Conservation (phyloP, 2,113 vertebrate species). For the Vulpes lagopus region DNA sequence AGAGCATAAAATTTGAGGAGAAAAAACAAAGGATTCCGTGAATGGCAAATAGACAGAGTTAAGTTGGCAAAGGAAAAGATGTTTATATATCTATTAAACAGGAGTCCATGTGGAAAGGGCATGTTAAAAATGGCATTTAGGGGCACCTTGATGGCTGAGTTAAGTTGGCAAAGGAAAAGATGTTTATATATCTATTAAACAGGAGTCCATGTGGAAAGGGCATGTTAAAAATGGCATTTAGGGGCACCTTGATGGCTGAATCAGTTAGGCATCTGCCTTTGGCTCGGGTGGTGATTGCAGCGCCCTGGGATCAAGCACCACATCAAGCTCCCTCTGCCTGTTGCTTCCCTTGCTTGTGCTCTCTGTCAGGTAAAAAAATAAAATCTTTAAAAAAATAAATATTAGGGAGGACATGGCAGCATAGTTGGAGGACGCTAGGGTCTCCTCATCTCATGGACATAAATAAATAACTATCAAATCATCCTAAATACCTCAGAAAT, state of each 20-base stretch:
- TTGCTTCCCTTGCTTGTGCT: too few relatives aligned
- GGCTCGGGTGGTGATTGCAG: too few relatives aligned
- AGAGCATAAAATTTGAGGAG: neutral
- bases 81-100: neutral
- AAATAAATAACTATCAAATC: neutral
- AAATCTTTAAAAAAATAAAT: too few relatives aligned
- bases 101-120: neutral
- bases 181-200: neutral
- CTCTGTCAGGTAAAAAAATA: too few relatives aligned
- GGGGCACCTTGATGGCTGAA: neutral
- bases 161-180: slow-evolving; percentile 7
- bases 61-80: neutral
- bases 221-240: neutral
- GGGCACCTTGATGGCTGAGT: too few relatives aligned
- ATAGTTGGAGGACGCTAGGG: neutral
- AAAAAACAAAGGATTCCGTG: neutral
- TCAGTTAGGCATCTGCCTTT: too few relatives aligned
- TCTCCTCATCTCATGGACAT: neutral
- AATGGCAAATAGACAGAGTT: neutral
- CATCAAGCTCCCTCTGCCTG: too few relatives aligned
- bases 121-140: neutral
- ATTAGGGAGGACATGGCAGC: neutral
- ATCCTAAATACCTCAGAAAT: neutral
- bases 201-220: neutral
- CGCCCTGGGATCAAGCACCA: too few relatives aligned